Conservation (phyloP, 1,140 invertebrate genomes). For the Heliconius melpomene region DNA sequence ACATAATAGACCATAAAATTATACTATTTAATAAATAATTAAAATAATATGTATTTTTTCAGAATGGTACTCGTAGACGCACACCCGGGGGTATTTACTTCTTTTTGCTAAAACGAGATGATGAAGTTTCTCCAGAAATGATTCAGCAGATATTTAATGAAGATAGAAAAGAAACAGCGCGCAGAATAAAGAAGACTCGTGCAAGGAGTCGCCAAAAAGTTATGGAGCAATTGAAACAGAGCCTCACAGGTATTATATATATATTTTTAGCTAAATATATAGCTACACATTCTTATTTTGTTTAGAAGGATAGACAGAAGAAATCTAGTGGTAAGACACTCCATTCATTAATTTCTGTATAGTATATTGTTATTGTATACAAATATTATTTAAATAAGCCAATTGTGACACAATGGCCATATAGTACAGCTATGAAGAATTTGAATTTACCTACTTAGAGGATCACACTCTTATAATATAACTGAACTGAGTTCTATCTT, state of each 20-base stretch:
- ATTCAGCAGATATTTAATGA: constrained; percentile 87
- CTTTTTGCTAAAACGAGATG: constrained; percentile 89
- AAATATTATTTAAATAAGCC: no score
- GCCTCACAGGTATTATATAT: constrained; percentile 78
- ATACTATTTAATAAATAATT: neutral
- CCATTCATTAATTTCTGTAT: no score
- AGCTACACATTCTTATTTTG: no score
- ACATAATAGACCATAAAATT: no score
- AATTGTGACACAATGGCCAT: no score
- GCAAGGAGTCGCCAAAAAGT: constrained; percentile 82
- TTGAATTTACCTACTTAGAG: no score
- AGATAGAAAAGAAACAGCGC: constrained; percentile 82
- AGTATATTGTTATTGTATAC: no score
- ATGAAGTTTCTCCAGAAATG: constrained; percentile 85
- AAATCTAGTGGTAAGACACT: no score
- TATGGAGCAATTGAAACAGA: constrained; percentile 84
- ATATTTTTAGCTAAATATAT: no score
- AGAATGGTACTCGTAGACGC: constrained; percentile 90
- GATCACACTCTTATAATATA: no score
- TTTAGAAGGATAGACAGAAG: neutral
- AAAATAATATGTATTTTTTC: constrained; percentile 28
- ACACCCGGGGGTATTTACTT: constrained; percentile 93
- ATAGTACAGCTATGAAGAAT: no score
- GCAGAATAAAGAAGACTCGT: constrained; percentile 81
- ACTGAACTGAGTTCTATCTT: no score